Evolutionary conservation across 2,113 vertebrate species (phyloP).

Genomic region (Tylochromis polylepis): DNA sequence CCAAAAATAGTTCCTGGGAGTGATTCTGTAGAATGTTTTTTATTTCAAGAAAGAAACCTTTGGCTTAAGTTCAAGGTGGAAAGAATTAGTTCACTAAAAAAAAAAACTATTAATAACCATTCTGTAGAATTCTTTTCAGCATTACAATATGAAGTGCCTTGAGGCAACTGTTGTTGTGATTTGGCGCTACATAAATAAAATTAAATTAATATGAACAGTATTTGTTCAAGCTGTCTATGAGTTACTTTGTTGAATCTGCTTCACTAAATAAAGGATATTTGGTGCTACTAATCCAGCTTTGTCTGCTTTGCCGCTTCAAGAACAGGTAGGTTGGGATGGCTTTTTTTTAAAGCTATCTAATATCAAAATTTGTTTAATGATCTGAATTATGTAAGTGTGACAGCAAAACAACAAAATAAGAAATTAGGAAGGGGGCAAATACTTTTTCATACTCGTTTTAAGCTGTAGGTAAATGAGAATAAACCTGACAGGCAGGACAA

Average conservation of each 20-base stretch:
- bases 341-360: not conserved
- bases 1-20: not conserved
- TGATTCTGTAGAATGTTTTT: not conserved
- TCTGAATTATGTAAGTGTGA: not conserved
- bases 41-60: accelerated
- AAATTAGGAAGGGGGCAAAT: accelerated
- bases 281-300: not conserved
- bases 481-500: not conserved
- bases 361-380: not conserved
- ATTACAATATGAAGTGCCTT: not conserved
- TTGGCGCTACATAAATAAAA: not conserved
- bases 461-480: not conserved
- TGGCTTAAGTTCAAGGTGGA: not conserved
- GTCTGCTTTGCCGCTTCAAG: not conserved
- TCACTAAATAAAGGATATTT: not conserved
- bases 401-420: not conserved
- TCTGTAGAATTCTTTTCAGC: accelerated
- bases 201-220: not conserved
- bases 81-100: accelerated
- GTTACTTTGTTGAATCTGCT: not conserved
- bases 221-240: not conserved
- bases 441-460: accelerated
- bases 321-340: no score
- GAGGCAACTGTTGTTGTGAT: no score
- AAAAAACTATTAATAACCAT: not conserved